phyloP scores from a whole-genome alignment of 1,140 invertebrate genomes.

The Carcinoscorpius rotundicauda region DNA sequence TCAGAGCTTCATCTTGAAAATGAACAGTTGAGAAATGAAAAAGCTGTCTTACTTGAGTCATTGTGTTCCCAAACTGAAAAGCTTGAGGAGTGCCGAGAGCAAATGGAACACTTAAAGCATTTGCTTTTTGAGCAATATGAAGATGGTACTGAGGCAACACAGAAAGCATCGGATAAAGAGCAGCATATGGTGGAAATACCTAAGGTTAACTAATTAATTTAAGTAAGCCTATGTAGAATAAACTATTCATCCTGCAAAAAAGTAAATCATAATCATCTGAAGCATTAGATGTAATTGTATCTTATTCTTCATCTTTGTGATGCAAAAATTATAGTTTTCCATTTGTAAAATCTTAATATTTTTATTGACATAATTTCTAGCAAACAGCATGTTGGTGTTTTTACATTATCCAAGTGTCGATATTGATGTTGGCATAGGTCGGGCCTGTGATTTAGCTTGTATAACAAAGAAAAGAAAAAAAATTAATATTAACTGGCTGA shows the following conservation, averaged over 20 bases:
- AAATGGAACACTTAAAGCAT: conserved; percentile 35
- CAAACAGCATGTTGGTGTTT: too few species aligned
- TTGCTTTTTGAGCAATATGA: conserved; percentile 23
- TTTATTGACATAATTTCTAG: not conserved
- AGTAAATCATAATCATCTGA: too few species aligned
- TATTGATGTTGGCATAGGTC: too few species aligned
- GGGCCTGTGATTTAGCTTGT: too few species aligned
- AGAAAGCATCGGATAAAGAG: conserved; percentile 55
- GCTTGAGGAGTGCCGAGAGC: conserved; percentile 52
- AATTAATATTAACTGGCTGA: too few species aligned
- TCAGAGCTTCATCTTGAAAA: conserved; percentile 76
- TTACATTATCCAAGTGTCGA: too few species aligned
- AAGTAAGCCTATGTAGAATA: too few species aligned
- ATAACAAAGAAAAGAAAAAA: too few species aligned
- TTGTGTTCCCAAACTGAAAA: conserved; percentile 82
- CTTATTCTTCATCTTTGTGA: too few species aligned
- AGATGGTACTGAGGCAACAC: conserved; percentile 29
- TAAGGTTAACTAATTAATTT: conserved; percentile 40
- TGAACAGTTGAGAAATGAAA: conserved; percentile 71
- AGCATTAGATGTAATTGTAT: too few species aligned
- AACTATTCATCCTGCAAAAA: too few species aligned
- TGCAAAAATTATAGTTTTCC: too few species aligned
- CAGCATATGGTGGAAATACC: conserved; percentile 71
- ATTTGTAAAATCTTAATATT: not conserved
- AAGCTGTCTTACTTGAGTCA: conserved; percentile 73